phyloP scores from a whole-genome alignment of 2,797 vertebrate genomes.

The Jordanella pulchra region DNA sequence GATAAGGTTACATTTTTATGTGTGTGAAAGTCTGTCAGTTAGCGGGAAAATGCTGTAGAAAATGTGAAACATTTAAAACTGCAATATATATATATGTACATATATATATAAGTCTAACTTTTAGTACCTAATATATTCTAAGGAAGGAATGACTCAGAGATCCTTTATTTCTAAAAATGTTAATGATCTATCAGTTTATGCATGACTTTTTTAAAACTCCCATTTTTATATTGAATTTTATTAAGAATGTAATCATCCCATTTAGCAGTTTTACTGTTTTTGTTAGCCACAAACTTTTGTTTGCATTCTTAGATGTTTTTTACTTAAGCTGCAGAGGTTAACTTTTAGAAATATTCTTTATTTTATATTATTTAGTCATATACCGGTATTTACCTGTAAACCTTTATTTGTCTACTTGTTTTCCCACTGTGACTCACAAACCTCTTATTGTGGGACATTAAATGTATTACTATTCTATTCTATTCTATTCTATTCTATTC shows the following conservation, averaged over 20 bases:
- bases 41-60: neutral
- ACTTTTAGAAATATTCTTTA: too few relatives aligned
- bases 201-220: neutral
- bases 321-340: neutral
- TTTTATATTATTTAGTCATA: too few relatives aligned
- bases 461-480: too few relatives aligned
- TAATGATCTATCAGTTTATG: neutral
- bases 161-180: neutral
- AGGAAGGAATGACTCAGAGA: neutral
- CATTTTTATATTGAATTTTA: neutral
- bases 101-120: neutral
- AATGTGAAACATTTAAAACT: neutral
- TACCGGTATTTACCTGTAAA: too few relatives aligned
- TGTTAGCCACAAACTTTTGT: too few relatives aligned
- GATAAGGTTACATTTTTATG: neutral
- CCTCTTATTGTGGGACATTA: too few relatives aligned
- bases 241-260: neutral
- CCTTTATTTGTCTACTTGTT: too few relatives aligned
- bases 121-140: neutral
- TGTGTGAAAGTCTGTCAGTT: neutral
- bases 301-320: neutral
- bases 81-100: too few relatives aligned
- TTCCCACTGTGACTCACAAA: too few relatives aligned
- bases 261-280: neutral
- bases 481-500: too few relatives aligned